Percentiles rank a stretch among this genome's conserved stretches.
Conservation (phyloP, 2,797 vertebrate genomes). For the Phoxinus dragarum region DNA sequence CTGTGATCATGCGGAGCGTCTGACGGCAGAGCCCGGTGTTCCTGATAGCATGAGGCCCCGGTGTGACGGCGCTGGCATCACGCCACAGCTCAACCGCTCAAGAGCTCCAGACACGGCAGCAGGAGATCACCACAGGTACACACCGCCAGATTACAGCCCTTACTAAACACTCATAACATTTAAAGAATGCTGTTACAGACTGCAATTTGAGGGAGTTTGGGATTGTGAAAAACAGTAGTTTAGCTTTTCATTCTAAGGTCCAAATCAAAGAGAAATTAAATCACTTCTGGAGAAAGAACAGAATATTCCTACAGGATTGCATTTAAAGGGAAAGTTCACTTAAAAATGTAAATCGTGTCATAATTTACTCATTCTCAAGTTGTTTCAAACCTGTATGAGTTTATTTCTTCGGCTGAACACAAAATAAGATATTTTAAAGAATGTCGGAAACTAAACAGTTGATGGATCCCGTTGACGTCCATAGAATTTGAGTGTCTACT, state of each 20-base stretch:
- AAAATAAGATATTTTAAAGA: not conserved
- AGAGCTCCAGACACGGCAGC: conserved; percentile 76
- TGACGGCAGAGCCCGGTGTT: conserved; percentile 67
- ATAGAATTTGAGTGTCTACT: not conserved
- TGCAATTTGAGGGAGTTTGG: not conserved
- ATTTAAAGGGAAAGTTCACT: not conserved
- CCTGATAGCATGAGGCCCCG: conserved; percentile 79
- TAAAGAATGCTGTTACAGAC: not conserved
- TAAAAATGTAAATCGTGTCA: not conserved
- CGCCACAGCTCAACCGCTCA: conserved; percentile 75
- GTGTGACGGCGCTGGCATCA: conserved; percentile 71
- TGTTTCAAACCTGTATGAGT: no score
- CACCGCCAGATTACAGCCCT: not conserved
- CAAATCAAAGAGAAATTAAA: conserved; percentile 8
- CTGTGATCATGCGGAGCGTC: conserved; percentile 69
- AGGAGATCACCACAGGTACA: conserved; percentile 82
- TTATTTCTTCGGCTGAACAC: no score
- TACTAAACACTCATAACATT: not conserved
- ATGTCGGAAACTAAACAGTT: no score
- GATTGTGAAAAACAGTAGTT: not conserved
- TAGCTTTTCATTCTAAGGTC: not conserved
- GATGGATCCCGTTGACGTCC: no score
- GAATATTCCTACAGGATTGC: not conserved
- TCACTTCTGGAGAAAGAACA: not conserved
- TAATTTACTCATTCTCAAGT: not conserved